These are phyloP conservation scores for Muricea muricata DNA, from an alignment of 92 coral and sea anemone species.

Conservation along the genomic window DNA sequence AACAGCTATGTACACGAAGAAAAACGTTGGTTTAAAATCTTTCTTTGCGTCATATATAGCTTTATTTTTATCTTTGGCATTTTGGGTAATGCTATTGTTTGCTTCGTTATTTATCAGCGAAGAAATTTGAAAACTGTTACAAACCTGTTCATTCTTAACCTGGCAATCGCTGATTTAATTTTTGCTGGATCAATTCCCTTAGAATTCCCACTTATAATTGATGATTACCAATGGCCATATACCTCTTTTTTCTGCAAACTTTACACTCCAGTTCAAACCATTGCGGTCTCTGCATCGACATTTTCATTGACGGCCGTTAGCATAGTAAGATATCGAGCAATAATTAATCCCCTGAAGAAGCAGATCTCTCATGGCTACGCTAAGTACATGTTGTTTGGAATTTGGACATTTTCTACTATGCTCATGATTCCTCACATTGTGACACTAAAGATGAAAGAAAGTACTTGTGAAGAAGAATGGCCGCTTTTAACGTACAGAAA, in stretches of 20 bases:
- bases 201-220: slow-evolving; percentile 89
- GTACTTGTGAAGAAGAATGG: slow-evolving; percentile 78
- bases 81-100: slow-evolving; percentile 80
- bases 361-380: slow-evolving; percentile 78
- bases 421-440: slow-evolving; percentile 86
- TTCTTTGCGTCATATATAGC: slow-evolving; percentile 59
- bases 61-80: slow-evolving; percentile 81
- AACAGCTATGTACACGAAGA: not conserved
- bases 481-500: slow-evolving; percentile 52
- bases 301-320: slow-evolving; percentile 94
- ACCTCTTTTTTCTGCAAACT: slow-evolving; percentile 87
- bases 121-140: slow-evolving; percentile 90
- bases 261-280: slow-evolving; percentile 86
- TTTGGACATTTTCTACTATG: slow-evolving; percentile 75
- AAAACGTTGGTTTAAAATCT: not conserved
- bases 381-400: slow-evolving; percentile 68
- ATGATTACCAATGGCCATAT: slow-evolving; percentile 90
- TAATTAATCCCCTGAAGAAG: slow-evolving; percentile 79
- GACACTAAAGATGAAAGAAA: slow-evolving; percentile 60
- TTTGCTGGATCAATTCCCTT: slow-evolving; percentile 92
- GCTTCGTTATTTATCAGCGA: slow-evolving; percentile 71
- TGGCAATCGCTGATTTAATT: slow-evolving; percentile 89
- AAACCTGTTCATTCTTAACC: slow-evolving; percentile 85
- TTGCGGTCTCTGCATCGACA: slow-evolving; percentile 81
- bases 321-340: slow-evolving; percentile 89